Evolutionary conservation across 1,140 invertebrate genomes (phyloP).

Genomic region (Psilanteris sp.): DNA sequence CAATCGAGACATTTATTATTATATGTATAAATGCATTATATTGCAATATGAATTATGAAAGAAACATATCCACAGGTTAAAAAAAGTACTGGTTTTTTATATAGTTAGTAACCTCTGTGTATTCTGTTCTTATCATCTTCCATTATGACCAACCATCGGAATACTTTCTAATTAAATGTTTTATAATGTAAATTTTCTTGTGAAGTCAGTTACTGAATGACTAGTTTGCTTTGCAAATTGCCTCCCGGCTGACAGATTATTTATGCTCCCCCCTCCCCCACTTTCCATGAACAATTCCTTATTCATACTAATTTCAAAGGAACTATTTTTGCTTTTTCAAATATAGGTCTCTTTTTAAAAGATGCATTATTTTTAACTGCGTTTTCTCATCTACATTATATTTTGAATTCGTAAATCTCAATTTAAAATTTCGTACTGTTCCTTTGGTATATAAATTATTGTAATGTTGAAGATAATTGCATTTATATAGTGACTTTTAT

Average conservation of each 20-base stretch:
- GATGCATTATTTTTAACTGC: not conserved
- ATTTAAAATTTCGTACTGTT: no score
- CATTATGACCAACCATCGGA: slow-evolving; percentile 14
- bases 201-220: slow-evolving; percentile 31
- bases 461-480: no score
- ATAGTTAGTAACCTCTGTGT: slow-evolving; percentile 3
- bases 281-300: slow-evolving; percentile 22
- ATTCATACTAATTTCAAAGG: slow-evolving; percentile 27
- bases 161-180: slow-evolving; percentile 41
- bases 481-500: no score
- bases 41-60: no score
- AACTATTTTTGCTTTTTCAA: slow-evolving; percentile 7
- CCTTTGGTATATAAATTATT: no score
- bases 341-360: not conserved
- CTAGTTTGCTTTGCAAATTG: slow-evolving; percentile 42
- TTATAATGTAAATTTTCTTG: slow-evolving; percentile 44
- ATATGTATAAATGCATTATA: no score
- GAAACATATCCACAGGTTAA: no score
- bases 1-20: no score
- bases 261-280: no score
- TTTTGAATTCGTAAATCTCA: no score
- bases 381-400: not conserved
- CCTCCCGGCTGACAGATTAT: slow-evolving; percentile 21
- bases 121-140: slow-evolving; percentile 15
- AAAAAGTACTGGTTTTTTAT: no score